Percentiles rank a stretch among this genome's conserved stretches.
Conservation (phyloP, 2,888 invertebrate genomes). For the Pandemis cinnamomeana region DNA sequence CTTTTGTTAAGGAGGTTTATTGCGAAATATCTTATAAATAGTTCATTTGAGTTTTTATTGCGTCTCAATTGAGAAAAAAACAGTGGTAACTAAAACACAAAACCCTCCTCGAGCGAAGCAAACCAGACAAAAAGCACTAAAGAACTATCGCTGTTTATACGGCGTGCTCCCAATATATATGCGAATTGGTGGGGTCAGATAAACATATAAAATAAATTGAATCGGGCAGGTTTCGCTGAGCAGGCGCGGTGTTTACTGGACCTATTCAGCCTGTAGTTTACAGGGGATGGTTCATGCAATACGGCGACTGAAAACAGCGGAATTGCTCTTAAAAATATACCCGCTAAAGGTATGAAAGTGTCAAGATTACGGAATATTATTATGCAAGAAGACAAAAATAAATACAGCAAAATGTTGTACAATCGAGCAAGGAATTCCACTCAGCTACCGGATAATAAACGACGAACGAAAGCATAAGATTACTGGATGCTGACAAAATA, state of each 20-base stretch:
- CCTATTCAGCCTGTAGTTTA: slow-evolving; percentile 27
- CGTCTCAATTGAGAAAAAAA: not conserved
- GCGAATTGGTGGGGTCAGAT: slow-evolving; percentile 40
- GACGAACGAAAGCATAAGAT: too few relatives aligned
- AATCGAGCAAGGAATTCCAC: too few relatives aligned
- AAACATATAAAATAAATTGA: slow-evolving; percentile 76
- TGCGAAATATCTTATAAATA: too few relatives aligned
- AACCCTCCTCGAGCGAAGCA: slow-evolving; percentile 12
- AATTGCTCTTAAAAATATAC: too few relatives aligned
- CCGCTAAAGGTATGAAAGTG: too few relatives aligned
- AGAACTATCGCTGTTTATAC: slow-evolving; percentile 40
- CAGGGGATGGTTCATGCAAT: slow-evolving; percentile 47
- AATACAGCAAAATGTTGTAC: too few relatives aligned
- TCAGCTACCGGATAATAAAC: too few relatives aligned
- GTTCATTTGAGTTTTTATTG: not conserved
- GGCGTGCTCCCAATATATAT: slow-evolving; percentile 34
- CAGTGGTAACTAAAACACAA: not conserved
- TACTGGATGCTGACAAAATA: too few relatives aligned
- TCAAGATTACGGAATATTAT: too few relatives aligned
- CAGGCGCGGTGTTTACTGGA: slow-evolving; percentile 58
- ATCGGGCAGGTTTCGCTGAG: slow-evolving; percentile 64
- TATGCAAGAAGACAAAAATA: too few relatives aligned
- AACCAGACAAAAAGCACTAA: slow-evolving; percentile 37
- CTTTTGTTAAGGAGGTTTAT: too few relatives aligned
- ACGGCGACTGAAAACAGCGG: slow-evolving; percentile 6